These are phyloP conservation scores for Nannoperca obscura DNA, from an alignment of 2,797 vertebrate genomes.

Conservation along the genomic window DNA sequence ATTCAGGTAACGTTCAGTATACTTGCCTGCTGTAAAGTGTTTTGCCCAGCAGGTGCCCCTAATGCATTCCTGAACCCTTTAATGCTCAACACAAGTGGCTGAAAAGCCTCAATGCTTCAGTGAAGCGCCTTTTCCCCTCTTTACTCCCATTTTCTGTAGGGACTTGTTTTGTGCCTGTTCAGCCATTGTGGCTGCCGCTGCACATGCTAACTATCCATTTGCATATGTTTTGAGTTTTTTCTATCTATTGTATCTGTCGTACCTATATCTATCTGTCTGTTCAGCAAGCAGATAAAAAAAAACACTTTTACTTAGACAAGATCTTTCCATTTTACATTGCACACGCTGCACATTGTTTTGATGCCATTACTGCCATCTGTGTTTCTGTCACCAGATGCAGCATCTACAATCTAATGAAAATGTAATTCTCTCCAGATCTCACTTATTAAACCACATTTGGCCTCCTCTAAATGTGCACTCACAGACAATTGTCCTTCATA, in stretches of 20 bases:
- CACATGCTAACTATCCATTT: background rate
- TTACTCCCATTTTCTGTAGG: background rate
- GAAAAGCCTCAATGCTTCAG: background rate
- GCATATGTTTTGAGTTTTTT: background rate
- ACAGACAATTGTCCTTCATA: constrained; percentile 5
- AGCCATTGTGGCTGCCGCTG: background rate
- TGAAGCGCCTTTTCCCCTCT: background rate
- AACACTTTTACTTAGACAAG: constrained; percentile 13
- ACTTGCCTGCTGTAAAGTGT: constrained; percentile 5
- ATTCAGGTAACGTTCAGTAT: background rate
- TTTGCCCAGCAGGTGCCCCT: constrained; percentile 6
- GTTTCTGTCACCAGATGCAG: constrained; percentile 30
- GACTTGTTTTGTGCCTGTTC: background rate
- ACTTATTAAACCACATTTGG: constrained; percentile 37
- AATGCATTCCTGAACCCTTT: constrained; percentile 2
- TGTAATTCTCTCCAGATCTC: constrained; percentile 12
- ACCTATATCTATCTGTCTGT: background rate
- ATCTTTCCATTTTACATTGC: background rate
- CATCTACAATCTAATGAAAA: constrained; percentile 29
- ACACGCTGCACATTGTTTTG: constrained; percentile 12
- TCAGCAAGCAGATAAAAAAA: background rate
- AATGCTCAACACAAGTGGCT: constrained; percentile 1
- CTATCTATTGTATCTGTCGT: no score
- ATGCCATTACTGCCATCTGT: background rate
- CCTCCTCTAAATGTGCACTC: constrained; percentile 26